These are phyloP conservation scores for Amphiura filiformis DNA, from an alignment of 35 echinoderm and acorn worm species.

Conservation along the genomic window DNA sequence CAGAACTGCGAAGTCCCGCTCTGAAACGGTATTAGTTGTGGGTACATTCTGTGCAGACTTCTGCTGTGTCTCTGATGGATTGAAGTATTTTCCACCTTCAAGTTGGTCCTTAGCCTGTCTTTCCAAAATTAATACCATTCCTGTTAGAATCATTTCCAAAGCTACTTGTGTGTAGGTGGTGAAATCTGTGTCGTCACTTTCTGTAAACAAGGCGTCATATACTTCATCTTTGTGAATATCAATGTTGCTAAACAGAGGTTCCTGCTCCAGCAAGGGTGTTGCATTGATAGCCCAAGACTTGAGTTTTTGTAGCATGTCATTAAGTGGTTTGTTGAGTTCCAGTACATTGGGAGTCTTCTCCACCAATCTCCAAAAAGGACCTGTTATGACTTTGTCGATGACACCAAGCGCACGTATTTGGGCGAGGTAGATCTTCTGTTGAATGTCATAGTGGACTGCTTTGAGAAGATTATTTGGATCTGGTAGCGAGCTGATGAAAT, in stretches of 20 bases:
- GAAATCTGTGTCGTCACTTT: too few relatives aligned
- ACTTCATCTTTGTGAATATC: too few relatives aligned
- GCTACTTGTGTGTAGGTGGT: too few relatives aligned
- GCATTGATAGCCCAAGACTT: background rate
- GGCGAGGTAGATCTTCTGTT: constrained; percentile 45
- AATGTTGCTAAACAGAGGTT: too few relatives aligned
- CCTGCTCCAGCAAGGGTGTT: background rate
- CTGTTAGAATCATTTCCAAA: too few relatives aligned
- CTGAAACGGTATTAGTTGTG: too few relatives aligned
- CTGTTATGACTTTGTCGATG: constrained; percentile 52
- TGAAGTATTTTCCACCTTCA: too few relatives aligned
- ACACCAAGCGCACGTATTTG: constrained; percentile 33
- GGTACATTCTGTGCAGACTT: too few relatives aligned
- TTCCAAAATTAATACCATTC: background rate
- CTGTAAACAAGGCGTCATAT: too few relatives aligned
- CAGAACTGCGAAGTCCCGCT: too few relatives aligned
- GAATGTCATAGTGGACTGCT: constrained; percentile 40
- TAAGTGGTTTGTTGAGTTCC: background rate
- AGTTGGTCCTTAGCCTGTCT: background rate
- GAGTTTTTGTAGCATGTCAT: background rate
- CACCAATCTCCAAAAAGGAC: constrained; percentile 41
- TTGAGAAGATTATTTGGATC: constrained; percentile 55
- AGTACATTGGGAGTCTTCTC: constrained; percentile 5
- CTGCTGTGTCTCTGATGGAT: too few relatives aligned
- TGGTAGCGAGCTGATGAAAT: constrained; percentile 24